Base-by-base conservation (phyloP, 2,113 vertebrate species). In the Pollimyrus isidori region DNA sequence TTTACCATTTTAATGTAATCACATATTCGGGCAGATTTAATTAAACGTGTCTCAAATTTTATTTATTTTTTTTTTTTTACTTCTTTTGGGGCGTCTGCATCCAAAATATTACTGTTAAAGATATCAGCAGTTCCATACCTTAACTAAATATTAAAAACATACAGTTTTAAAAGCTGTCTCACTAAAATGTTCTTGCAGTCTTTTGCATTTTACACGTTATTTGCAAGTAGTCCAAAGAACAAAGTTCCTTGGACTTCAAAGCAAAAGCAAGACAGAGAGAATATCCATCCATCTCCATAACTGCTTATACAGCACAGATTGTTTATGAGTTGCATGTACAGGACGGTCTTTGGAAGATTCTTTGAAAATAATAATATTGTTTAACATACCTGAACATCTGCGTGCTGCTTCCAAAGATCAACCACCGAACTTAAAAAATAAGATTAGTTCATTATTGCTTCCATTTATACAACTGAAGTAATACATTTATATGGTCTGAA, bases 381-480 rank as follows among this genome's bases (percentile, higher is more conserved):
- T 19, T 86, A 48, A 3, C 82, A 91, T 94, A 98, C 97, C 96
- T 97, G 94, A 6, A 94, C 91, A 88, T 93, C 94, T 3, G 1
- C 0, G 13, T 97, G 96, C 3, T 95, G 94, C 89, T 93, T 92
- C 97, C 97, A 97, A 89, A 97, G 91, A n/a, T 95, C 91, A 85
- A 76, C 30, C 88, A 96, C 82, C 2, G 96, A 95, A 39, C 97
- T 97, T 91, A 30, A 62, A 89, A 87, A 58, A 84, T 23, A 3
- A 46, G 46, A 35, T 9, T 76, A 39, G 30, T 45, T 49, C 11
- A 83, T 10, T 39, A 19, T 76, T 48, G 9, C 46, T 48, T 23
- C 42, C 42, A 4, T 85, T 85, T 49, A 85, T 85, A 46, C 82
- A 11, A 42, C 35, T 42, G 17, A 15, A 42, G 35, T 2, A 19